Conservation (phyloP, 1,140 invertebrate species). For the Lethocerus indicus region DNA sequence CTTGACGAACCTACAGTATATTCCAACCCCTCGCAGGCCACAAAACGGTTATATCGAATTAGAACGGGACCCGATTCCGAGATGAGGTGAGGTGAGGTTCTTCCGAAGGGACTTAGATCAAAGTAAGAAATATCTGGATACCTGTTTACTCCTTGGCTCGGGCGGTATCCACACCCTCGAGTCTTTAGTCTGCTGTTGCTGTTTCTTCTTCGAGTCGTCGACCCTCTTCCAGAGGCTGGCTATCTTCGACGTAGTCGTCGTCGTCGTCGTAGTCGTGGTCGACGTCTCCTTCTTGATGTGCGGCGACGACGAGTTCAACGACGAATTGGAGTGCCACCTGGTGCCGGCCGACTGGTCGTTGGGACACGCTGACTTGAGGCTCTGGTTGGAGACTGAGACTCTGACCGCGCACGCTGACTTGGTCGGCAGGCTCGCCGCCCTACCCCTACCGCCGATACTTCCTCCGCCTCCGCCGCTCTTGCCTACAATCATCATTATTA, state of each 20-base stretch:
- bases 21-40: no score
- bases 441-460: conserved; percentile 4
- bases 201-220: conserved; percentile 50
- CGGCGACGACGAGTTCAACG: conserved; percentile 30
- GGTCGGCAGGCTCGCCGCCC: conserved; percentile 16
- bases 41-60: no score
- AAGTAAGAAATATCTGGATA: background rate
- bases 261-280: conserved; percentile 16
- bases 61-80: no score
- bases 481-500: no score
- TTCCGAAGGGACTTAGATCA: background rate
- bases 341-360: conserved; percentile 22
- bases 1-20: no score
- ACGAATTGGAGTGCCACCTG: conserved; percentile 32
- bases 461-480: conserved; percentile 3
- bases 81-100: background rate
- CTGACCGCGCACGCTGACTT: conserved; percentile 15
- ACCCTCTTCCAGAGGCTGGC: conserved; percentile 76
- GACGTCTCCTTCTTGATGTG: no score
- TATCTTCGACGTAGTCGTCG: conserved; percentile 51
- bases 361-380: conserved; percentile 31
- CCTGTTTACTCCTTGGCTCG: conserved; percentile 15
- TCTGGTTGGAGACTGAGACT: conserved; percentile 26
- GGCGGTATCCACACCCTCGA: conserved; percentile 43
- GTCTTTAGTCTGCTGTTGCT: conserved; percentile 35